Evolutionary conservation across 2,113 vertebrate genomes (phyloP).

Genomic region (Chaetodon auriga): DNA sequence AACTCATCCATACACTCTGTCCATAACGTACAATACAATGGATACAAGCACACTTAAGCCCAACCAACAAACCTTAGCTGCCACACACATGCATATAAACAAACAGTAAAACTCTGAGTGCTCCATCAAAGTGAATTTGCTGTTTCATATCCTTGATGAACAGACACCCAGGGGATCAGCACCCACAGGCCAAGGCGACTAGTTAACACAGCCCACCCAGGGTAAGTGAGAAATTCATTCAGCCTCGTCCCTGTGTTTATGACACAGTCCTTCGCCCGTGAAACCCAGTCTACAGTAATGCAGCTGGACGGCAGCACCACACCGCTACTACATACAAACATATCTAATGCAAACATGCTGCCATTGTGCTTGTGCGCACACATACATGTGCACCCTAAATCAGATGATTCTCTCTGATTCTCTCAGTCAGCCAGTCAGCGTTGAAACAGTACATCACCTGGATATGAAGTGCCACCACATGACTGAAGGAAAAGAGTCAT

Average conservation of each 20-base stretch:
- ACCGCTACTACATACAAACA: conserved; percentile 50
- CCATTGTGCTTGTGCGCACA: neutral
- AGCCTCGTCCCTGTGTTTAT: conserved; percentile 62
- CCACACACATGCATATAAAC: conserved; percentile 4
- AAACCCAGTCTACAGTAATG: conserved; percentile 46
- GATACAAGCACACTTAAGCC: neutral
- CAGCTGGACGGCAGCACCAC: conserved; percentile 28
- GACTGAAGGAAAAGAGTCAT: too few relatives aligned
- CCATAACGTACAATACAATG: neutral
- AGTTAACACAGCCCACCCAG: conserved; percentile 47
- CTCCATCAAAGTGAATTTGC: neutral
- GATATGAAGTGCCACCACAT: too few relatives aligned
- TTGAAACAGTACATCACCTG: too few relatives aligned
- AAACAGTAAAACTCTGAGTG: neutral
- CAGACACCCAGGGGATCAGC: conserved; percentile 14
- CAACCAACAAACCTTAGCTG: neutral
- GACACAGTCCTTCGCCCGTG: conserved; percentile 34
- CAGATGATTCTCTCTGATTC: too few relatives aligned
- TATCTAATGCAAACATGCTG: conserved; percentile 5
- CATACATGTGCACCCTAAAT: neutral
- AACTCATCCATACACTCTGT: too few relatives aligned
- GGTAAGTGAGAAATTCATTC: conserved; percentile 47
- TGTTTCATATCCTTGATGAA: conserved; percentile 10
- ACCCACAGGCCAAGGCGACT: neutral
- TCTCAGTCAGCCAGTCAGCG: too few relatives aligned